phyloP scores from a whole-genome alignment of 2,113 vertebrate genomes.

The Coregonus clupeaformis region DNA sequence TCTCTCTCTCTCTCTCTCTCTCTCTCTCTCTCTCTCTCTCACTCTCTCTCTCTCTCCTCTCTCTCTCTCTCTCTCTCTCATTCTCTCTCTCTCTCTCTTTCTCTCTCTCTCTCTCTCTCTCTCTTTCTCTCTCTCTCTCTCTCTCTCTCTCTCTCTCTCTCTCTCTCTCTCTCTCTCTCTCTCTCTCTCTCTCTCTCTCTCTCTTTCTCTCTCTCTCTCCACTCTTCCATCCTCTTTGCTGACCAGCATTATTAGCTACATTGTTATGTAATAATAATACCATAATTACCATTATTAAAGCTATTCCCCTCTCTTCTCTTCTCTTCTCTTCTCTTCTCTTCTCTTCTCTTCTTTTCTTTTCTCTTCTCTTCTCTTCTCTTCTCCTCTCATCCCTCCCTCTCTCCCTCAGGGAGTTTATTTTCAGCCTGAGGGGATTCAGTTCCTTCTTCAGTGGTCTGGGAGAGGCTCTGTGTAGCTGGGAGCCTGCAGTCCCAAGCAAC shows the following conservation, averaged over 20 bases:
- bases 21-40: too few relatives aligned
- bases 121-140: too few relatives aligned
- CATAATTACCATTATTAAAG: background rate
- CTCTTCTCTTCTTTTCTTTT: background rate
- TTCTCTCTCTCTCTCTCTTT: too few relatives aligned
- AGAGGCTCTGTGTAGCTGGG: slow-evolving; percentile 86
- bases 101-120: too few relatives aligned
- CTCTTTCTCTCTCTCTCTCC: background rate
- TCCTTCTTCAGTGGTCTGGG: slow-evolving; percentile 88
- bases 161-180: too few relatives aligned
- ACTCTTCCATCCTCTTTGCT: slow-evolving; percentile 21
- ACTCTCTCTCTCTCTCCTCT: too few relatives aligned
- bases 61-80: too few relatives aligned
- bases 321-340: background rate
- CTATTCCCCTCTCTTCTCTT: slow-evolving; percentile 4
- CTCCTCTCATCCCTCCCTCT: background rate
- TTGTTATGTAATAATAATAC: background rate
- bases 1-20: slow-evolving; percentile 19
- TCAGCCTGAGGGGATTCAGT: slow-evolving; percentile 81
- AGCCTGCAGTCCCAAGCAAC: slow-evolving; percentile 78
- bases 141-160: too few relatives aligned
- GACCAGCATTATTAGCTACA: background rate
- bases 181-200: too few relatives aligned
- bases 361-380: slow-evolving; percentile 1
- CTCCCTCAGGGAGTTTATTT: slow-evolving; percentile 74